Evolutionary conservation across 2,888 invertebrate genomes (phyloP).

Genomic region (Disparrhopalites patrizii): DNA sequence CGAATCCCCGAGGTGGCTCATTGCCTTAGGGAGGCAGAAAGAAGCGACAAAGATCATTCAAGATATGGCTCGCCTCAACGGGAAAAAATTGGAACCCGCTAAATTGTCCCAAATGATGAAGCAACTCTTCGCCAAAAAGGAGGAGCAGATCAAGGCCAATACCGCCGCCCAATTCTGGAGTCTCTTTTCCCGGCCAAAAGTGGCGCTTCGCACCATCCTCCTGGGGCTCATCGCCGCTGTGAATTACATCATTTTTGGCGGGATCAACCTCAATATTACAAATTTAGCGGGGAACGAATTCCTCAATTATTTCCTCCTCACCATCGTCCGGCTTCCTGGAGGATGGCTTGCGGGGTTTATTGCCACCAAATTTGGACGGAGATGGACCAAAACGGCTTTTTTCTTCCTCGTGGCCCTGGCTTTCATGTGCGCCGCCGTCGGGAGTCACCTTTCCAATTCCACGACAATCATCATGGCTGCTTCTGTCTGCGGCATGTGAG

Average conservation of each 20-base stretch:
- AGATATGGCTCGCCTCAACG: not conserved
- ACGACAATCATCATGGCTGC: no score
- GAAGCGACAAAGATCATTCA: not conserved
- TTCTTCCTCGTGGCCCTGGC: not conserved
- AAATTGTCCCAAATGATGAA: not conserved
- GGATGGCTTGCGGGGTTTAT: not conserved
- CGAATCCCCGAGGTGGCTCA: constrained; percentile 17
- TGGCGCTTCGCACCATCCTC: not conserved
- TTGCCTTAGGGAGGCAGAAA: not conserved
- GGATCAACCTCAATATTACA: not conserved
- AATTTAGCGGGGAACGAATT: constrained; percentile 4
- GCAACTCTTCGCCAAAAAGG: not conserved
- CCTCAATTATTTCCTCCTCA: not conserved
- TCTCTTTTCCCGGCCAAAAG: not conserved
- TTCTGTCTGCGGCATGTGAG: no score
- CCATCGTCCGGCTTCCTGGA: not conserved
- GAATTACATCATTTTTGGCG: not conserved
- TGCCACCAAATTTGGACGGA: not conserved
- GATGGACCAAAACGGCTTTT: not conserved
- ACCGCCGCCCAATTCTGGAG: not conserved
- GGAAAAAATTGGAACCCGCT: not conserved
- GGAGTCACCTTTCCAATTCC: no score
- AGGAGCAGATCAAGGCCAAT: not conserved
- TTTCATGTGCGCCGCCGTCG: no score
- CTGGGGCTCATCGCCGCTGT: not conserved